Base-by-base conservation (phyloP, 2,888 invertebrate genomes). In the Oscheius sp. region DNA sequence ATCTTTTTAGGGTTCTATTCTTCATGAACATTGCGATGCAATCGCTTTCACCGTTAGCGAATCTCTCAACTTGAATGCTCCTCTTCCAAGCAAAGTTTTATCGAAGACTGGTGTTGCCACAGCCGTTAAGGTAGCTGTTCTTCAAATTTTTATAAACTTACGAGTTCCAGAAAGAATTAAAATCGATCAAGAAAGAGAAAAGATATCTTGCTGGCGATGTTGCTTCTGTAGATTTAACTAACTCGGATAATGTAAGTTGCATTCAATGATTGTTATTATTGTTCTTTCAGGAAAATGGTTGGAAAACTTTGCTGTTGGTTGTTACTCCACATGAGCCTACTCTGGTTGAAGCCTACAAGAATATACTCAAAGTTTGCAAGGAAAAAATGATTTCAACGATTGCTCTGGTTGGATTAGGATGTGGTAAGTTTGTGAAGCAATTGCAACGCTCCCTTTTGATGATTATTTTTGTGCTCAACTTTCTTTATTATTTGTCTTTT, bases 41-140 rank as follows among this genome's bases (percentile, higher is more conserved):
- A 66, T 66, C 13, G 66, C 66, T 25, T 66, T 66, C 29, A 66
- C 49, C 3, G 52, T 66, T 29, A 52, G 52, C 29, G 35, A 66
- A 18, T 18, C 49, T 18, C 27, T 66, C 18, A 27, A 21, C 18
- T 52, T 29, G 21, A 25, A 66, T 21, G 12, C 27, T 7, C 1
- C 66, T 52, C 29, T 49, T 12, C 49, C 43, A 5, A 29, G 25
- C 3, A 66, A 66, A 21, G 52, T 66, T 21, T 12, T 49, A n/a
- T 16, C 27, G 1, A n/a, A 29, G 29, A n/a, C 52, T 9, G 66
- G 66, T 23, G 13, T 41, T 43, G 43, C 41, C 2, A 13, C 41
- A n/a, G 5, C 13, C 5, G 21, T 41, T 2, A 61, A 25, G 45
- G 61, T 61, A n/a, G n/a, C n/a, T 7, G 1, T 35, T 61, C 9